These are phyloP conservation scores for Thysanoteuthis rhombus DNA, from an alignment of 2,888 invertebrate genomes.

Conservation along the genomic window DNA sequence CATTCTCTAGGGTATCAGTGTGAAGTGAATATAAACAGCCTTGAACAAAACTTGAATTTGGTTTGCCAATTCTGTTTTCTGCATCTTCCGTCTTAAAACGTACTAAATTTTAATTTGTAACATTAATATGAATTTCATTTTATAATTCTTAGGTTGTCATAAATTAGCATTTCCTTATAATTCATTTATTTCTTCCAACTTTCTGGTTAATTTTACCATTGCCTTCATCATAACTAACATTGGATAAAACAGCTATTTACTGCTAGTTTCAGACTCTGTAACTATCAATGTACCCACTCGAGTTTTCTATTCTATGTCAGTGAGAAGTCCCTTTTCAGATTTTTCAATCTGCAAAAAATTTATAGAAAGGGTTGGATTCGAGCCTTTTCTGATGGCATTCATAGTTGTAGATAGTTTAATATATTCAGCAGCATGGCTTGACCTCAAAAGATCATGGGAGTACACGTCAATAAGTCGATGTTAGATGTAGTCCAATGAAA, in stretches of 20 bases:
- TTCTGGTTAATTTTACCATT: neutral
- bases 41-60: no score
- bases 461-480: neutral
- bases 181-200: neutral
- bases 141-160: neutral
- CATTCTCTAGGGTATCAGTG: no score
- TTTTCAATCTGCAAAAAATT: no score
- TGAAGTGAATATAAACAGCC: no score
- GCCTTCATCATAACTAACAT: neutral
- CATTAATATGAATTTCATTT: no score
- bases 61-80: no score
- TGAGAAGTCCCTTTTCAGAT: neutral
- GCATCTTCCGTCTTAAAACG: no score
- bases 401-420: neutral
- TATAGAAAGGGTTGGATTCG: neutral
- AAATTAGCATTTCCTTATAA: neutral
- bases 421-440: neutral
- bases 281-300: neutral
- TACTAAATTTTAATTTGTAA: no score
- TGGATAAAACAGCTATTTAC: neutral
- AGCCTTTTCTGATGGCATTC: neutral
- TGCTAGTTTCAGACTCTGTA: neutral
- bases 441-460: neutral
- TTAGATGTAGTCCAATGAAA: neutral
- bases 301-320: neutral